Evolutionary conservation across 2,797 vertebrate species (phyloP), one percentile per base, ranked within the genome.

Genomic region (Lacerta agilis): DNA sequence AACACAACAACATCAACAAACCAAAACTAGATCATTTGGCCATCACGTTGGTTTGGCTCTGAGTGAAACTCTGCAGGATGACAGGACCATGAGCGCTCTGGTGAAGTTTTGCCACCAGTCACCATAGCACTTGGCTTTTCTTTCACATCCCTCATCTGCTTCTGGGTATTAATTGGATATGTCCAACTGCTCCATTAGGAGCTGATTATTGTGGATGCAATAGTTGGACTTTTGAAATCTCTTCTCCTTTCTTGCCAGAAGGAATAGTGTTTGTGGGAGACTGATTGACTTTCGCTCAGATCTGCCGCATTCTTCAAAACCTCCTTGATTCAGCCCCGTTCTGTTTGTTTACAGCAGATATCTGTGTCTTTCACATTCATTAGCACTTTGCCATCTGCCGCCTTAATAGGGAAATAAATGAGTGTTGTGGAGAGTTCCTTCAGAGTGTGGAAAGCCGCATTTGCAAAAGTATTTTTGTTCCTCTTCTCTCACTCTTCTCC

Each of bases 351-450:
- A 82, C 86, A 78, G 85, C 64, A 36, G 43, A 41, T 79, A 94
- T 95, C 64, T 36, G 75, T 76, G 77, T 80, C 96, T 96, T 89
- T 87, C 92, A 91, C 93, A 93, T 93, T 95, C 93, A 96, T 96
- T 96, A 94, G 94, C 94, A 91, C 91, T 89, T 96, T 79, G 84
- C 96, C 96, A 95, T 96, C 96, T 97, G 96, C 94, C 85, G 90
- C 92, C 96, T 91, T 95, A 94, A 94, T 94, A 90, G 94, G 91
- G 94, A 86, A 90, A 94, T 89, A 91, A 95, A 94, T 94, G 87
- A 93, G 79, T 64, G 90, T 83, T 69, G 0, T 81, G 82, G 91
- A 77, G 92, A 95, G 90, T 83, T 94, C 78, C 93, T 88, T 90
- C 92, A 92, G 84, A 83, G 91, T 93, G 73, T 91, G 80, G 85